These are phyloP conservation scores for Listronotus bonariensis DNA, from an alignment of 1,140 invertebrate genomes.

Conservation along the genomic window DNA sequence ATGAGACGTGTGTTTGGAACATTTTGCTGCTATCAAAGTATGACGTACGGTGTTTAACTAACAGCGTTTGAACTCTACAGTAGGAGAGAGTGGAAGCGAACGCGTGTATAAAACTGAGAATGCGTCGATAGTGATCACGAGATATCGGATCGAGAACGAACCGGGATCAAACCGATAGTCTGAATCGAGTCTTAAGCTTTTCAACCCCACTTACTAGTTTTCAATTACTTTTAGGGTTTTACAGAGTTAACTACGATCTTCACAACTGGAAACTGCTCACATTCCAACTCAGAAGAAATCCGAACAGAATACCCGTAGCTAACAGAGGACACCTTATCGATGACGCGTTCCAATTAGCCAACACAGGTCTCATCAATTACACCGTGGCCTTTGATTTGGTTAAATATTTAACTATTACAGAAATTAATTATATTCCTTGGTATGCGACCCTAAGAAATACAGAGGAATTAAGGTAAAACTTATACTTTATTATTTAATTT, in stretches of 20 bases:
- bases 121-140: too few relatives aligned
- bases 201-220: too few relatives aligned
- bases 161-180: too few relatives aligned
- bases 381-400: conserved; percentile 65
- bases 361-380: conserved; percentile 63
- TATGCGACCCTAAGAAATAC: conserved; percentile 44
- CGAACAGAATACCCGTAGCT: conserved; percentile 63
- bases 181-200: too few relatives aligned
- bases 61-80: too few relatives aligned
- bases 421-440: conserved; percentile 50
- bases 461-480: conserved; percentile 28
- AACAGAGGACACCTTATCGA: conserved; percentile 71
- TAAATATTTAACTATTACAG: conserved; percentile 61
- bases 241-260: conserved; percentile 68
- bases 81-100: too few relatives aligned
- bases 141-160: too few relatives aligned
- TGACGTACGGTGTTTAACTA: too few relatives aligned
- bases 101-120: too few relatives aligned
- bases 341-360: conserved; percentile 60
- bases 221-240: conserved; percentile 60
- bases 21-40: too few relatives aligned
- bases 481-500: background rate
- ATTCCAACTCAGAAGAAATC: conserved; percentile 55
- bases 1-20: too few relatives aligned
- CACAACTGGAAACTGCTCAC: conserved; percentile 65